A percentile compares a stretch with the other conserved stretches of the same genome.
These are phyloP conservation scores for Osmoderma eremita DNA, from an alignment of 2,888 invertebrate genomes.

Conservation along the genomic window DNA sequence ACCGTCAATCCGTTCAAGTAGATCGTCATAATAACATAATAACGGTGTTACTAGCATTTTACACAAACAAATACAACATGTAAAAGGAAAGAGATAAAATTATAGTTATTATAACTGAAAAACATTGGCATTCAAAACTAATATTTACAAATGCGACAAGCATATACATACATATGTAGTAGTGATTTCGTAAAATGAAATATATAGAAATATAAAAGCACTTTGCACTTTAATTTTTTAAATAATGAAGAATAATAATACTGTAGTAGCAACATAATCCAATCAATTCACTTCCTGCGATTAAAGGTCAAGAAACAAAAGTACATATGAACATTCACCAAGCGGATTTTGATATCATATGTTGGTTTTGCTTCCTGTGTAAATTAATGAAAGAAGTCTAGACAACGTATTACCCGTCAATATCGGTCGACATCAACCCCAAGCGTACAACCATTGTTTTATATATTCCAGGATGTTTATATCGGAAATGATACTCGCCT, in stretches of 20 bases:
- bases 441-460: background rate
- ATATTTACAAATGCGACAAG: too few species aligned
- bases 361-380: conserved; percentile 24
- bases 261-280: background rate
- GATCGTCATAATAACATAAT: too few species aligned
- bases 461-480: background rate
- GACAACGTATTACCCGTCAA: background rate
- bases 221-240: background rate
- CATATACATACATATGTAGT: too few species aligned
- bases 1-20: too few species aligned
- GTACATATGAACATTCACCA: conserved; percentile 27
- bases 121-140: too few species aligned
- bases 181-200: too few species aligned
- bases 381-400: conserved; percentile 11
- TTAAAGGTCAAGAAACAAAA: conserved; percentile 20
- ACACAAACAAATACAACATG: too few species aligned
- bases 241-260: background rate
- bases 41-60: too few species aligned
- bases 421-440: background rate
- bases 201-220: too few species aligned
- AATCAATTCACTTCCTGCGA: conserved; percentile 4
- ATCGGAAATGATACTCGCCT: background rate
- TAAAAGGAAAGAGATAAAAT: too few species aligned
- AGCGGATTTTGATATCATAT: conserved; percentile 18
- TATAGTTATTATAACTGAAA: too few species aligned